Evolutionary conservation across 2,113 vertebrate genomes (phyloP), one percentile per base, ranked within the genome.

Genomic region (Dissostichus mawsoni): DNA sequence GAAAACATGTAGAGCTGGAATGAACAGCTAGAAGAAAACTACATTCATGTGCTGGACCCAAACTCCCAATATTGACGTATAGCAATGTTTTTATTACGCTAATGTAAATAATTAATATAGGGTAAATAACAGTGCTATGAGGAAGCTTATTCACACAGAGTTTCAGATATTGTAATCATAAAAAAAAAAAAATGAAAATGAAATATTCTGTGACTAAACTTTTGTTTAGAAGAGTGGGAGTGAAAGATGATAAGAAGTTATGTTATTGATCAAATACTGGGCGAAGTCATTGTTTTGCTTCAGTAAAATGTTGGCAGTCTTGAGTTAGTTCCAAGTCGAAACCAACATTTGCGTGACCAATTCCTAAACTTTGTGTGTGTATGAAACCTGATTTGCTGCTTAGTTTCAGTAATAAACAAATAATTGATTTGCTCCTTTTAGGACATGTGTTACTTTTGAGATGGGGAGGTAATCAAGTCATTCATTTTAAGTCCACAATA

Each of bases 21-120:
- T 45, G 1, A 59, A 69, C 23, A 75, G 47, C 47, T 55, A 62
- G 57, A 58, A 47, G 50, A 12, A 63, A 65, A 68, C 18, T 36
- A 57, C 2, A 33, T 56, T 29, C 11, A 41, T 5, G 29, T 8
- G 41, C 25, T 23, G 36, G 48, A 56, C 11, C 56, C 9, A 1
- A 53, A 68, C 10, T 5, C 12, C 8, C 8, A 63, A 6, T 33
- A 12, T 64, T 33, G 6, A 74, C 50, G 58, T 18, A 17, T 13
- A 48, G 41, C 20, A 47, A 45, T 6, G 41, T 11, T 45, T 56
- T 36, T 23, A 20, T 9, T 25, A 11, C 17, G 11, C 44, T 17
- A 20, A 29, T 58, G 10, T 18, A 8, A 13, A 25, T 36, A 41
- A 61, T 45, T 36, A 2, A 11, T 36, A 36, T 59, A 14, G 3